A percentile compares a stretch with the other conserved stretches of the same genome.
Conservation (phyloP, 2,113 vertebrate genomes). For the Plestiodon gilberti region DNA sequence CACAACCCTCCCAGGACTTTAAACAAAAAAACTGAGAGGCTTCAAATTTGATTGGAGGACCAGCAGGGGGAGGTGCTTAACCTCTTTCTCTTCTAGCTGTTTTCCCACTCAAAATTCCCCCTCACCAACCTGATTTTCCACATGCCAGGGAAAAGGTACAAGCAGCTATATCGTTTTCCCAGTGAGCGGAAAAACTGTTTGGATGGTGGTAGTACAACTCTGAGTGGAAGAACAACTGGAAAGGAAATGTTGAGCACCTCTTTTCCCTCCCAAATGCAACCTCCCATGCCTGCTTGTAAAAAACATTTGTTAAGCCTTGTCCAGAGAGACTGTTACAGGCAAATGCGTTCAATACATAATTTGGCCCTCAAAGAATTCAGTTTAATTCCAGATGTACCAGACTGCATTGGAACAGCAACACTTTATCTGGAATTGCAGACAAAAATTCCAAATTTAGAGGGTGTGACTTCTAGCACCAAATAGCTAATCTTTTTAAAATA, state of each 20-base stretch:
- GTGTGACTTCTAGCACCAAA: background rate
- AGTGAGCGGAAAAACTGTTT: background rate
- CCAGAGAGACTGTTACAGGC: too few species aligned
- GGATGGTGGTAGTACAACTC: too few species aligned
- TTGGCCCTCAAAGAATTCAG: background rate
- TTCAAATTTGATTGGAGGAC: background rate
- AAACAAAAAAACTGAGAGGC: background rate
- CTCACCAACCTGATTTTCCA: too few species aligned
- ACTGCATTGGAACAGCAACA: background rate
- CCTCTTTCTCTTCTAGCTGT: background rate
- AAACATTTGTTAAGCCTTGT: too few species aligned
- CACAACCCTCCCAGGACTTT: background rate
- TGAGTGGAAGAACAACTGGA: background rate
- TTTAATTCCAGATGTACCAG: too few species aligned
- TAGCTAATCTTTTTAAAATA: background rate
- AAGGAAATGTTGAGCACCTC: background rate
- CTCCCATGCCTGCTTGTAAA: background rate
- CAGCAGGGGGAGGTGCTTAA: background rate
- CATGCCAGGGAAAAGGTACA: too few species aligned
- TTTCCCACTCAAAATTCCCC: background rate
- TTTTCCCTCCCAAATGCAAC: background rate
- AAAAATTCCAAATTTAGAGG: background rate
- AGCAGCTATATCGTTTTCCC: background rate
- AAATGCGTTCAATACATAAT: too few species aligned
- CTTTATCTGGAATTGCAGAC: background rate